Base-by-base conservation (phyloP, 2,888 invertebrate genomes). In the Eilema depressum region DNA sequence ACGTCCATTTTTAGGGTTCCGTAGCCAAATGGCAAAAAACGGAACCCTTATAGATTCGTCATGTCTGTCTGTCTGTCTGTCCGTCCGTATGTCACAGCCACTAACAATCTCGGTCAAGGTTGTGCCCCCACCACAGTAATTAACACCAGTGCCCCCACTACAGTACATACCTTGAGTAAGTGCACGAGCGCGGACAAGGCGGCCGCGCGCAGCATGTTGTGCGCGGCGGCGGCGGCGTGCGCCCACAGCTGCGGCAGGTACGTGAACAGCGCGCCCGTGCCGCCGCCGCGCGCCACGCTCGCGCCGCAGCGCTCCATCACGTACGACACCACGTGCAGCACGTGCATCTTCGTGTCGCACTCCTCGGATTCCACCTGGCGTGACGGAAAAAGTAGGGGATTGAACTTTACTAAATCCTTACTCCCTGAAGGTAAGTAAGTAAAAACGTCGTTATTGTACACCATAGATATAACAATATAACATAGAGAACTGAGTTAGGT, bases 331-430 rank as follows among this genome's bases (percentile, higher is more conserved):
- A 98, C 98, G 91, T 97, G 97, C 56, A 99, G 95, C 28, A 99
- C 98, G 89, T 98, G 98, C 98, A 99, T 98, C 97, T 99, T 99
- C 1, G 98, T 98, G 91, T 99, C 99, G 93, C 98, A 98, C 93
- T 99, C 98, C 78, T 97, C 96, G 0, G 98, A 98, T 89, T 98
- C 98, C 88, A 98, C 98, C 85, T 99, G 92, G 3, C 11, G 3
- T 0, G 10, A 25, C 8, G n/a, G 53, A 3, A 3, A 41, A 37
- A 37, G 1, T 37, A n/a, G n/a, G n/a, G n/a, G 12, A 37, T 37
- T 12, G 12, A 37, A 37, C 11, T 37, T 37, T 12, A 37, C 33
- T 12, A 12, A 37, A 12, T n/a, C n/a, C n/a, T n/a, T n/a, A n/a
- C n/a, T n/a, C n/a, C n/a, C n/a, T n/a, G n/a, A n/a, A n/a, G n/a